Base-by-base conservation (phyloP, 1,140 invertebrate species). In the Riptortus pedestris region DNA sequence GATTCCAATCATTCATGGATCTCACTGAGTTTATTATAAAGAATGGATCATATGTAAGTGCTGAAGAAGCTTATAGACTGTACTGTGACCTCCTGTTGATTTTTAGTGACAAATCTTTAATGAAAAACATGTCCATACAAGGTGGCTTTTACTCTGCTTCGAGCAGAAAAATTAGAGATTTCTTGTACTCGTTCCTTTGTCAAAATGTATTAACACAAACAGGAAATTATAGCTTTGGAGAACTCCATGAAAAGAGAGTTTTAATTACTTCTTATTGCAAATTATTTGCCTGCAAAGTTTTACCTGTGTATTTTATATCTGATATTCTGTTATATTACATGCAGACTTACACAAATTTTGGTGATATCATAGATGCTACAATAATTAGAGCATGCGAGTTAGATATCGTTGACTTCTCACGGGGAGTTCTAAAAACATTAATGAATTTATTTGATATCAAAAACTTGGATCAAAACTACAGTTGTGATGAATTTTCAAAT, bases 271-370 rank as follows among this genome's bases (percentile, higher is more conserved):
- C 20, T 24, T 55, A 55, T 12, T 55, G 51, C 24, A 55, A 55
- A 24, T 14, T 55, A 14, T 24, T 55, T 24, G 26, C 51, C 2
- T 26, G 7, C 14, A 2, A 27, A 18, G 26, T 55, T 26, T 55
- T 55, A 24, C 22, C 51, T 9, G 51, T 55, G 22, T 55, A 55
- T 55, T 55, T 55, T 55, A 55, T 55, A 11, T 55, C 51, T 27
- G 18, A 55, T 55, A 12, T 55, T 9, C 24, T 55, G 14, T 24
- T 24, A 14, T 24, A 55, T 26, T 55, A 55, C 24, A 14, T 22
- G 4, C 7, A 1, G 3, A 24, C 51, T 16, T 55, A 24, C 12
- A 3, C 5, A 24, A 55, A 55, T 26, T 55, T 24, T 55, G 51
- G 24, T 67, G 43, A 62, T 55, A 7, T 55, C 2, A 24, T 55